Evolutionary conservation across 1,140 invertebrate species (phyloP).

Genomic region (Drosophila cardini): DNA sequence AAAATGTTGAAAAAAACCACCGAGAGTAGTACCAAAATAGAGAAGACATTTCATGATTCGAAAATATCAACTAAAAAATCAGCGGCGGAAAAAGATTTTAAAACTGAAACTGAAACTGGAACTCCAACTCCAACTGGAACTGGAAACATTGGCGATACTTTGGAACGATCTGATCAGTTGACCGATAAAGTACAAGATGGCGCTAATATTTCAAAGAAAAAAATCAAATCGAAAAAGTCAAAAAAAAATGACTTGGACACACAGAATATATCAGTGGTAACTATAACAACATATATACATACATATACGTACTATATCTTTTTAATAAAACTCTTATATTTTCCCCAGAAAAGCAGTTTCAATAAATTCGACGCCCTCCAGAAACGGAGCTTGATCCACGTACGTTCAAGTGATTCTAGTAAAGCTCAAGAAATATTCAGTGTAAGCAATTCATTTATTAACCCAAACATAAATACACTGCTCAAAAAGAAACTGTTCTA

Average conservation of each 20-base stretch:
- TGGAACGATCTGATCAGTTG: neutral
- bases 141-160: neutral
- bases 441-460: slow-evolving; percentile 85
- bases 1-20: slow-evolving; percentile 16
- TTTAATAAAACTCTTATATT: slow-evolving; percentile 30
- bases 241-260: slow-evolving; percentile 58
- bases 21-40: slow-evolving; percentile 6
- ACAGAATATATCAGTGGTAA: slow-evolving; percentile 68
- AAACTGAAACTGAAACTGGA: neutral
- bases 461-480: slow-evolving; percentile 32
- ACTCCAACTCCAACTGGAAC: no score
- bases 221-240: slow-evolving; percentile 45
- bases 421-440: slow-evolving; percentile 89
- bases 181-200: neutral
- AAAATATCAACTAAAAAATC: neutral
- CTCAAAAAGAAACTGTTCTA: neutral
- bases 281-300: neutral
- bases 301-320: no score
- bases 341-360: slow-evolving; percentile 91
- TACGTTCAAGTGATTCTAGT: slow-evolving; percentile 88
- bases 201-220: slow-evolving; percentile 25
- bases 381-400: slow-evolving; percentile 89
- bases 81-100: neutral
- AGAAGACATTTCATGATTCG: neutral
- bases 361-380: slow-evolving; percentile 90